Conservation (phyloP, 2,797 vertebrate species). For the Muraenolepis orangiensis region DNA sequence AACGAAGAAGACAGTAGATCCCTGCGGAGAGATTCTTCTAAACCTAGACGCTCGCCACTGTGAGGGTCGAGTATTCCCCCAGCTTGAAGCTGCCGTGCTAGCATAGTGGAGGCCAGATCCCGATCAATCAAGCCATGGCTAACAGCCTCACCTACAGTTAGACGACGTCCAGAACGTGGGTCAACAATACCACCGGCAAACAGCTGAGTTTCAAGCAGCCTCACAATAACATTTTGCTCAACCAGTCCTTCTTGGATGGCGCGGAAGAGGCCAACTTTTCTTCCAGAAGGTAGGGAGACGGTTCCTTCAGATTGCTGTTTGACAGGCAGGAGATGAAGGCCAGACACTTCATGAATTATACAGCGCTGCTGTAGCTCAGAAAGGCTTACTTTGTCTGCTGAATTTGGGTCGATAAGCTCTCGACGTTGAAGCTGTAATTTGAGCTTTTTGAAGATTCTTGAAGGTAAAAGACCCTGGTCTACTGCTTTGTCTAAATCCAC, state of each 20-base stretch:
- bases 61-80: slow-evolving; percentile 84
- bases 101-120: slow-evolving; percentile 83
- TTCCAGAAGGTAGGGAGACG: slow-evolving; percentile 82
- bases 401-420: slow-evolving; percentile 90
- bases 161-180: slow-evolving; percentile 83
- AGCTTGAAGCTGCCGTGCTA: slow-evolving; percentile 81
- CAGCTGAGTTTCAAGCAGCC: slow-evolving; percentile 90
- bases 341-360: slow-evolving; percentile 75
- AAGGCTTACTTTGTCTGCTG: slow-evolving; percentile 82
- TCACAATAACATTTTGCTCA: slow-evolving; percentile 80
- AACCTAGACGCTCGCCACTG: slow-evolving; percentile 76
- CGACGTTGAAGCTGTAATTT: slow-evolving; percentile 62
- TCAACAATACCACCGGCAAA: slow-evolving; percentile 92
- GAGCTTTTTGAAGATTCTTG: slow-evolving; percentile 68
- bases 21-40: slow-evolving; percentile 82
- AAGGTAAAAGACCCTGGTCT: slow-evolving; percentile 67
- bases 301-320: slow-evolving; percentile 84
- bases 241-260: slow-evolving; percentile 89
- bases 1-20: slow-evolving; percentile 78
- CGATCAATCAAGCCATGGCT: slow-evolving; percentile 82
- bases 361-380: slow-evolving; percentile 79
- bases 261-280: slow-evolving; percentile 85
- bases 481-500: slow-evolving; percentile 77
- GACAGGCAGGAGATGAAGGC: slow-evolving; percentile 83
- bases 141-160: slow-evolving; percentile 81